phyloP scores from a whole-genome alignment of 2,797 vertebrate species.

The Ciconia nigra region DNA sequence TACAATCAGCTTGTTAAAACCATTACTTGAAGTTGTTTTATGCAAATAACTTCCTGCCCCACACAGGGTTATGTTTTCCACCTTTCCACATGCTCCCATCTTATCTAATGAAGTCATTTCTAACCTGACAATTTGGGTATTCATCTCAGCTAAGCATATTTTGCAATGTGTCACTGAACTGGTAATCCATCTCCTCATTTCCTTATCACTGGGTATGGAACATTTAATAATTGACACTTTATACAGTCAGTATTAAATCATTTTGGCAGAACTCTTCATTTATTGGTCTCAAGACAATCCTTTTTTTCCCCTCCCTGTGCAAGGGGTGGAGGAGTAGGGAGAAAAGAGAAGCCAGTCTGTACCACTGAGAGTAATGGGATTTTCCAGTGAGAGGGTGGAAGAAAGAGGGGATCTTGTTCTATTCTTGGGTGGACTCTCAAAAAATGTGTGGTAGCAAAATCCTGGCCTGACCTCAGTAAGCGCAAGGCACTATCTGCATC shows the following conservation, averaged over 20 bases:
- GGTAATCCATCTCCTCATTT: constrained; percentile 46
- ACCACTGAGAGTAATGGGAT: neutral
- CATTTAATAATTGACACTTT: constrained; percentile 69
- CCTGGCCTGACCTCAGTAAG: neutral
- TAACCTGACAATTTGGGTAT: constrained; percentile 27
- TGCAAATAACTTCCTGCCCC: neutral
- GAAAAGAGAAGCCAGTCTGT: neutral
- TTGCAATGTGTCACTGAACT: constrained; percentile 50
- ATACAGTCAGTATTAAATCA: constrained; percentile 60
- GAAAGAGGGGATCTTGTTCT: neutral
- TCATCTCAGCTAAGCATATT: constrained; percentile 41
- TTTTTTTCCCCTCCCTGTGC: neutral
- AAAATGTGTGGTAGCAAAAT: neutral
- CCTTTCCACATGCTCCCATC: neutral
- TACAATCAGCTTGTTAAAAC: neutral
- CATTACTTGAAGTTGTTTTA: neutral
- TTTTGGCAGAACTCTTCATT: constrained; percentile 58
- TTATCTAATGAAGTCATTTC: constrained; percentile 41
- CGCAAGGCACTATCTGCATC: neutral
- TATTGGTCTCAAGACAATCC: constrained; percentile 13
- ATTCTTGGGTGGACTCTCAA: neutral
- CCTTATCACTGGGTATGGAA: constrained; percentile 42
- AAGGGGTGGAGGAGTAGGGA: neutral
- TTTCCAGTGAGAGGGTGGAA: neutral
- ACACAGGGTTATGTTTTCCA: neutral